Base-by-base conservation (phyloP, 53 echinoderm and acorn worm species). In the Paracentrotus lividus region DNA sequence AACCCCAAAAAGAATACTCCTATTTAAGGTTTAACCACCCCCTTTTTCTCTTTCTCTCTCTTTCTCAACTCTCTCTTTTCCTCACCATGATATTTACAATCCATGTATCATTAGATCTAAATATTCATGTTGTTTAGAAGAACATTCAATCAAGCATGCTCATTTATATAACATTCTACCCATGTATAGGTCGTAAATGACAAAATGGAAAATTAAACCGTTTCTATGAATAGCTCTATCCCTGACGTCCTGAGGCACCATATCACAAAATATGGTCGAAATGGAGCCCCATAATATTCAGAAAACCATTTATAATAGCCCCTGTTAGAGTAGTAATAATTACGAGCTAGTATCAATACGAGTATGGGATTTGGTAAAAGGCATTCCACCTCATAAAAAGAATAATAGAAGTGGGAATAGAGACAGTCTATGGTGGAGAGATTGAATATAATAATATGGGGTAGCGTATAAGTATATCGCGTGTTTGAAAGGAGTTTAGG, bases 301-400 rank as follows among this genome's bases (percentile, higher is more conserved):
- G 47, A 81, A 81, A 81, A 81, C 27, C 76, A 4, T 72, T 72
- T 72, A 13, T 44, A 77, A 45, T 21, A 24, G 44, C 6, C 81
- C 8, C 24, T 26, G 81, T 81, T 81, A 81, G 81, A 81, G 81
- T 81, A 81, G 81, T 81, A 81, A 81, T 81, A n/a, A 81, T 81
- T 81, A 81, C 81, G 81, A 81, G 81, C 81, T n/a, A 9, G 26
- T 81, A 81, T 81, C 47, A 81, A 47, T 49, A 26, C 81, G 40
- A 81, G 44, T 12, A 81, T 42, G 5, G 8, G 31, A 12, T n/a
- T 81, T 81, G n/a, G 44, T 8, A 81, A 81, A 81, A 81, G 47
- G 47, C 81, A 81, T 81, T 81, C 81, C 81, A 47, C 45, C 47
- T 81, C 81, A 81, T 47, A 81, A 81, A n/a, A 45, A 47, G 81